A percentile compares a stretch with the other conserved stretches of the same genome.
These are phyloP conservation scores for Synanthedon vespiformis DNA, from an alignment of 2,888 invertebrate genomes.

Conservation along the genomic window DNA sequence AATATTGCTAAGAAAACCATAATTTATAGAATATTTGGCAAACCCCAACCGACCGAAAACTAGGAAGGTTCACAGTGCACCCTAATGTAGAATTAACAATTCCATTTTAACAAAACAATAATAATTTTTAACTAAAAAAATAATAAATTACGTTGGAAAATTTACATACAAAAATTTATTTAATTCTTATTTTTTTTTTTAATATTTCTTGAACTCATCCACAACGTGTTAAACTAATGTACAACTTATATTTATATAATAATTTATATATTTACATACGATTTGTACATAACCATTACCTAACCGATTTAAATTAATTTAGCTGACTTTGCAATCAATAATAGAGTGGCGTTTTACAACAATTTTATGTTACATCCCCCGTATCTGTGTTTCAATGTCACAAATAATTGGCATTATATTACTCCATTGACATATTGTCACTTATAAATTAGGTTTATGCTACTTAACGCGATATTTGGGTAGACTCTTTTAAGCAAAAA, in stretches of 20 bases:
- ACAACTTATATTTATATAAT: background rate
- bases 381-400: constrained; percentile 8
- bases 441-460: constrained; percentile 9
- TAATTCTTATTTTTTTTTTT: background rate
- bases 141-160: background rate
- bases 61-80: constrained; percentile 35
- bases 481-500: constrained; percentile 65
- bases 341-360: too few species aligned
- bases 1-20: too few species aligned
- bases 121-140: constrained; percentile 1
- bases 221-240: background rate
- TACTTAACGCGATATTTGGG: constrained; percentile 66
- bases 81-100: constrained; percentile 31
- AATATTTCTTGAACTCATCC: background rate
- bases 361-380: background rate
- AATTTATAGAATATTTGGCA: too few species aligned
- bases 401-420: constrained; percentile 28
- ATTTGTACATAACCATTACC: constrained; percentile 61
- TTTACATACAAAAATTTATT: background rate
- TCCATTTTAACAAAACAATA: constrained; percentile 4
- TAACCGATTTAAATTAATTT: constrained; percentile 15
- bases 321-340: too few species aligned
- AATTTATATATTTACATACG: constrained; percentile 3
- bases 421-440: background rate
- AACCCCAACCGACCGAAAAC: too few species aligned